Base-by-base conservation (phyloP, 2,797 vertebrate species). In the Sebastes diaconus region DNA sequence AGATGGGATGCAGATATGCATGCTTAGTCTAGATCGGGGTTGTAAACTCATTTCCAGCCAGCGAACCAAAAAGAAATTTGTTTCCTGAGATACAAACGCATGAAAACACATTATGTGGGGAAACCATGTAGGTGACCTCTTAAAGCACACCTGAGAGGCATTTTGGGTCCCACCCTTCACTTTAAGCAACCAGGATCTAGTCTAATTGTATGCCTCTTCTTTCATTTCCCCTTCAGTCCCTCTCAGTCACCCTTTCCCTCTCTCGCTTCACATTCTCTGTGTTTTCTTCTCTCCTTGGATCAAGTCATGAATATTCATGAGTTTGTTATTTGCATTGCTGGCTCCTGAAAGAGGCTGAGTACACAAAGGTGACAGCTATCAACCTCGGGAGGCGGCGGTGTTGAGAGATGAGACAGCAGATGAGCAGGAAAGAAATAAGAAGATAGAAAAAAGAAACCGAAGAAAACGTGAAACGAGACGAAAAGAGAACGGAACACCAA, bases 301-400 rank as follows among this genome's bases (percentile, higher is more conserved):
- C 61, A 3, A 6, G 0, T 25, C 68, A 75, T 90, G 92, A 83
- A 91, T 92, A 93, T 91, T 89, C 87, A 92, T 88, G 82, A 88
- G 72, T 73, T 66, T 81, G 88, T 87, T 90, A 90, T 92, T 91
- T 93, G 90, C 90, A 90, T 88, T 87, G 83, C 83, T 79, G 88
- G 77, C 85, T 90, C 83, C 88, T 90, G 82, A 88, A 91, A 87
- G 85, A 84, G 79, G 80, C 82, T 87, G 86, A 80, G 80, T 79
- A 89, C 84, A 90, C 87, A 89, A 85, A 91, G 87, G 90, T 92
- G 92, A 90, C 88, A 92, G 89, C 83, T 74, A 75, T 90, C 90
- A 88, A 88, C 83, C 86, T 84, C 75, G 0, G 82, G 85, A 90
- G 84, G 80, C 80, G 13, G 87, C 36, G 3, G 85, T 9, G 73